These are phyloP conservation scores for Anticlea derivata DNA, from an alignment of 2,888 invertebrate species.

Conservation along the genomic window DNA sequence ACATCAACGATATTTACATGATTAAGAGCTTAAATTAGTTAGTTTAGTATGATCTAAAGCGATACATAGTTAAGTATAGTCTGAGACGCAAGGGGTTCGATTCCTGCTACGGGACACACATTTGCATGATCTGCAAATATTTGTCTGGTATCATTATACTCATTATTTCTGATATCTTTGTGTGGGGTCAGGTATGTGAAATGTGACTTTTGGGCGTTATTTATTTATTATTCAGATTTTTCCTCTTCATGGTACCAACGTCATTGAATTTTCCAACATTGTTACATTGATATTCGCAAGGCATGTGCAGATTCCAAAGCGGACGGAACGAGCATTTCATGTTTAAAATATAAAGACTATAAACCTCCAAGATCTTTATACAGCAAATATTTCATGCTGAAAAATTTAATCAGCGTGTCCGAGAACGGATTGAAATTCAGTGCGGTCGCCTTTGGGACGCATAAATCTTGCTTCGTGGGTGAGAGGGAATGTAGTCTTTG, in stretches of 20 bases:
- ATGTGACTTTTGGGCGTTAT: too few species aligned
- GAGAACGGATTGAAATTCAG: constrained; percentile 54
- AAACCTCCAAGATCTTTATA: constrained; percentile 25
- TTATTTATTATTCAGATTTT: background rate
- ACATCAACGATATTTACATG: too few species aligned
- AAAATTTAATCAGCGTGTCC: constrained; percentile 56
- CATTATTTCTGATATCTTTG: too few species aligned
- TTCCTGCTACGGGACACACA: too few species aligned
- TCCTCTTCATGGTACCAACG: too few species aligned
- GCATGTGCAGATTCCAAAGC: constrained; percentile 11
- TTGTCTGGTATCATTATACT: too few species aligned
- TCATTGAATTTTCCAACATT: constrained; percentile 15
- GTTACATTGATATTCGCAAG: constrained; percentile 10
- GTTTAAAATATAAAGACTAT: constrained; percentile 30
- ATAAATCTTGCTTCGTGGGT: constrained; percentile 35
- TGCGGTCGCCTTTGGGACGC: constrained; percentile 39
- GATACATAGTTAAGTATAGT: too few species aligned
- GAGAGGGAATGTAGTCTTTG: constrained; percentile 9
- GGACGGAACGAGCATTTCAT: constrained; percentile 7
- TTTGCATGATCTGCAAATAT: too few species aligned
- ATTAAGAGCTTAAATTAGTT: too few species aligned
- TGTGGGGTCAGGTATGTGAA: too few species aligned
- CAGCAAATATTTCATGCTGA: constrained; percentile 43
- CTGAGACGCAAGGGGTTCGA: too few species aligned
- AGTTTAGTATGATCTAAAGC: too few species aligned